Evolutionary conservation across 2,888 invertebrate species (phyloP), one percentile per base, ranked within the genome.

Genomic region (Xylocampa areola): DNA sequence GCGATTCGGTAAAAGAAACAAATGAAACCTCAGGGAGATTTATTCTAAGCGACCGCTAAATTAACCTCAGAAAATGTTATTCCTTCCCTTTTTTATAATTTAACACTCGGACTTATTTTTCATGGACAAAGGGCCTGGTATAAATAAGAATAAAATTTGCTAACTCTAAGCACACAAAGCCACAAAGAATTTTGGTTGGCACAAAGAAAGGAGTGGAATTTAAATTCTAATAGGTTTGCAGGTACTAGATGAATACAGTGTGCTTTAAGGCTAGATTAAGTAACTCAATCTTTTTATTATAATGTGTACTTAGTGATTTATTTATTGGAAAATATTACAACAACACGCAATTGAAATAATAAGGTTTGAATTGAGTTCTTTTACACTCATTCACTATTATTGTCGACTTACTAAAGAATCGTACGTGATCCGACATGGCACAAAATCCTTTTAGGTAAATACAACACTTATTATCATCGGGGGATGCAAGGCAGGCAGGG

Each of bases 1-100:
- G 39, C 37, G 36, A 29, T 50, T 44, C 27, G 19, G 71, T 74
- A 78, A 67, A 76, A 77, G 78, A 77, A 85, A 87, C 36, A 63
- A 68, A 84, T 78, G 81, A 80, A 83, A 80, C 79, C 79, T 63
- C 68, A 57, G 59, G 59, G 77, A 84, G 83, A 87, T 87, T 88
- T 88, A 86, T 86, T 83, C 67, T 79, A 78, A 81, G 76, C 82
- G 77, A 77, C 75, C 74, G 78, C 73, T 77, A 82, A 85, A 86
- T 85, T 85, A 83, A 84, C 84, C 81, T 59, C 69, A 71, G 77
- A 77, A 68, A 66, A 63, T 81, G 82, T 84, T 83, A 81, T 77
- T 80, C 77, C 70, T 76, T 81, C 77, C 77, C 65, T 79, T 85
- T 86, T 85, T 86, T 54, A 83, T 86, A 84, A 85, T 84, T 84